Base-by-base conservation (phyloP, 1,140 invertebrate species). In the Heterodera schachtii region DNA sequence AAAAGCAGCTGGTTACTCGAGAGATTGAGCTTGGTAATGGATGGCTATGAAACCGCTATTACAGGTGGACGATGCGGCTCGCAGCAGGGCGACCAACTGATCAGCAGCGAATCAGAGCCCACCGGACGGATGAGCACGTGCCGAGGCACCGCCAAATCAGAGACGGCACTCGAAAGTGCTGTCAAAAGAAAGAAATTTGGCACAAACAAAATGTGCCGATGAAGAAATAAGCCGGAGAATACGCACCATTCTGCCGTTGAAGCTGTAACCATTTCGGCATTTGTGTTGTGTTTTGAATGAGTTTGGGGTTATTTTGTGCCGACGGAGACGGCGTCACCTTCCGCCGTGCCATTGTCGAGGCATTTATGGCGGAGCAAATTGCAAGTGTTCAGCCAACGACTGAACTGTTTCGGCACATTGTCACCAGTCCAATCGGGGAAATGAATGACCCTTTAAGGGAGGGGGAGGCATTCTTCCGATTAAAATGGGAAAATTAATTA, bases 51-150 rank as follows among this genome's bases (percentile, higher is more conserved):
- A 1, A 31, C 1, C 31, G 31, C 1, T 31, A 31, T 31, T 47
- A 79, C 21, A n/a, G 31, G 11, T 46, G n/a, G 74, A n/a, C 60
- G 49, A 19, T 78, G 31, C n/a, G 75, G 31, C 8, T 21, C 47
- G 83, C 82, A 49, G 70, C 87, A 88, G 70, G 87, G 88, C 13
- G 84, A 88, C 87, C 87, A 88, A 7, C 84, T 84, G 43, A 88
- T 87, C 19, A 80, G 77, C 31, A 88, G 74, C 0, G 87, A 88
- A 19, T 75, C 83, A n/a, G 87, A 84, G 11, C 82, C 84, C 43
- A 87, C n/a, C 44, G 87, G 82, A 44, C 81, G 82, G n/a, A 88
- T 47, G 69, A 84, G 81, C 49, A 88, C 80, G 77, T 89, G 86
- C 16, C 84, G 78, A 13, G 87, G 86, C 74, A 64, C 16, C 57